These are phyloP conservation scores for Hemiprocne comata DNA, from an alignment of 2,113 vertebrate species.

Conservation along the genomic window DNA sequence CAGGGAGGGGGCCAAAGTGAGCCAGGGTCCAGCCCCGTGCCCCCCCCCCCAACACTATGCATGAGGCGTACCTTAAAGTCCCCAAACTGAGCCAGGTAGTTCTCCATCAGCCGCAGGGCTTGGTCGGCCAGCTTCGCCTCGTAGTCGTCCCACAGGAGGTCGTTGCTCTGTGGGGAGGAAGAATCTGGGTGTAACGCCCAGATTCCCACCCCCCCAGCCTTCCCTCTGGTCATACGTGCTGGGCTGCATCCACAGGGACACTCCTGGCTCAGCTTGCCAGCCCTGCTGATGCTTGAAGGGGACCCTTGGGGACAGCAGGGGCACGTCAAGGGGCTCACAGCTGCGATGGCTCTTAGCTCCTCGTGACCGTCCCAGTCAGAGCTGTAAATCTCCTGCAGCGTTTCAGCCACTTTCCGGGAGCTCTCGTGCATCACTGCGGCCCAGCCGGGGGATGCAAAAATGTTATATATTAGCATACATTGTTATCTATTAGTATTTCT, in stretches of 20 bases:
- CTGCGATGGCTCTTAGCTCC: slow-evolving; percentile 84
- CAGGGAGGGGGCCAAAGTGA: neutral
- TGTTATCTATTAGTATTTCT: too few relatives aligned
- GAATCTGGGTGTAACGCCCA: accelerated
- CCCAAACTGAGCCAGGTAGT: slow-evolving; percentile 89
- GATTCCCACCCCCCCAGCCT: accelerated
- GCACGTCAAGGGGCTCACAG: slow-evolving; percentile 65
- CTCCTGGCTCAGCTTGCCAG: neutral
- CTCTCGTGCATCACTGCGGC: slow-evolving; percentile 90
- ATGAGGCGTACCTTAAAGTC: slow-evolving; percentile 82
- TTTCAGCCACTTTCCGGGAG: slow-evolving; percentile 87
- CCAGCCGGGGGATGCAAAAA: too few relatives aligned
- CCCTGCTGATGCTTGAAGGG: neutral
- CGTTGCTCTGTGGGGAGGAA: slow-evolving; percentile 80
- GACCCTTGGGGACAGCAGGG: neutral
- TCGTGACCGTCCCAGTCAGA: slow-evolving; percentile 84
- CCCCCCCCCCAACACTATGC: accelerated
- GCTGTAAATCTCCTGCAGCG: slow-evolving; percentile 88
- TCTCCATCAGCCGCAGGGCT: slow-evolving; percentile 87
- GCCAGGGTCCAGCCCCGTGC: neutral
- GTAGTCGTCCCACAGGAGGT: slow-evolving; percentile 94
- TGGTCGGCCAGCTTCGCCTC: slow-evolving; percentile 91
- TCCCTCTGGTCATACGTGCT: accelerated
- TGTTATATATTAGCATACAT: too few relatives aligned
- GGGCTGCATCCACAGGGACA: neutral